A percentile compares a stretch with the other conserved stretches of the same genome.
phyloP scores from a whole-genome alignment of 1,140 invertebrate genomes.

The Pomacea maculata region DNA sequence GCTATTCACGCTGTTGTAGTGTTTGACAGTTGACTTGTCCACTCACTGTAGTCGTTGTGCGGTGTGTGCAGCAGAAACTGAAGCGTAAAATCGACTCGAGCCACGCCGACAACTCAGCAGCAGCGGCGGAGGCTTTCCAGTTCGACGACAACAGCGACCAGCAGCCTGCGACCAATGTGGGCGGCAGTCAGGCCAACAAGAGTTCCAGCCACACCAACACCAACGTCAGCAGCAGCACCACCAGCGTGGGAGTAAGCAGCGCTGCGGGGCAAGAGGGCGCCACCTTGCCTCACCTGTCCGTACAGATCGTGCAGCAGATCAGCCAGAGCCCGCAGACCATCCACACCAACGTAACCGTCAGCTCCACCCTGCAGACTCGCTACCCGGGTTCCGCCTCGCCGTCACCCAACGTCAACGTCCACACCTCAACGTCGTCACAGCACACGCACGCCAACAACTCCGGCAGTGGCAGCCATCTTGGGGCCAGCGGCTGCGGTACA shows the following conservation, averaged over 20 bases:
- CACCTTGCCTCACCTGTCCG: constrained; percentile 76
- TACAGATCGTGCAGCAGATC: constrained; percentile 90
- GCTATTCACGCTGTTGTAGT: too few relatives aligned
- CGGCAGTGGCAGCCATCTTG: constrained; percentile 1
- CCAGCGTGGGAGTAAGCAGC: constrained; percentile 14
- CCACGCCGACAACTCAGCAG: constrained; percentile 54
- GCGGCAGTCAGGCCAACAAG: constrained; percentile 14
- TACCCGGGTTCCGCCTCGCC: constrained; percentile 5
- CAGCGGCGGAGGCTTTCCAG: constrained; percentile 40
- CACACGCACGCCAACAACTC: not conserved
- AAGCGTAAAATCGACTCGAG: constrained; percentile 56
- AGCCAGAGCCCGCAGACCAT: constrained; percentile 90
- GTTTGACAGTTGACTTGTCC: too few relatives aligned
- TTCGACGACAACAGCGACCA: constrained; percentile 47
- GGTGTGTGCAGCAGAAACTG: constrained; percentile 50
- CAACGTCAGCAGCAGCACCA: constrained; percentile 32
- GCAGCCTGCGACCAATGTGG: not conserved
- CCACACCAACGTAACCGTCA: constrained; percentile 91
- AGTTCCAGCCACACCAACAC: constrained; percentile 21
- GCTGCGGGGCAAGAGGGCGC: constrained; percentile 33
- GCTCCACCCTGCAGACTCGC: constrained; percentile 68
- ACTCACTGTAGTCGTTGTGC: too few relatives aligned
- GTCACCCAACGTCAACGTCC: constrained; percentile 32
- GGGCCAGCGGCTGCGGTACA: constrained; percentile 5
- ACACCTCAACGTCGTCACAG: constrained; percentile 10